Evolutionary conservation across 2,797 vertebrate species (phyloP), one percentile per base, ranked within the genome.

Genomic region (Xiphorhynchus erythropygius): DNA sequence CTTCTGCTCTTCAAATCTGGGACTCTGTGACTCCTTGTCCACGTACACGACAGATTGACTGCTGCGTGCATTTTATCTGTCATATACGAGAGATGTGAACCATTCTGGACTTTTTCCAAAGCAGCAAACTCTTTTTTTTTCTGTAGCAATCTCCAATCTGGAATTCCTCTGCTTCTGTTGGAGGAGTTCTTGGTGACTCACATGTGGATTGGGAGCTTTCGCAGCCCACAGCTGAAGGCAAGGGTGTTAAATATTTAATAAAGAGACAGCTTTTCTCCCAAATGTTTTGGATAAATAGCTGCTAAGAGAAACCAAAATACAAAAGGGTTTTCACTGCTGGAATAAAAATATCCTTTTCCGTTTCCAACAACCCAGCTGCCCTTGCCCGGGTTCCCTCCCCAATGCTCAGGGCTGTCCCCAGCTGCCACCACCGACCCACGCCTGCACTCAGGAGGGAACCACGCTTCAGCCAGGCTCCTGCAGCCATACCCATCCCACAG

Each of bases 201-300:
- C 89, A 93, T 44, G 93, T 96, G 95, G 89, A 94, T 88, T 95
- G 95, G 89, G 94, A 97, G 89, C 85, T 95, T 88, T 91, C 83
- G 93, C 95, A 97, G 83, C 95, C 94, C 87, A 94, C 95, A 91
- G 93, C 78, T 94, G 91, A 97, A 94, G 77, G 80, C 85, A 95
- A 94, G 93, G 74, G 67, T 93, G 91, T 93, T 97, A 94, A 97
- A 96, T 96, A 95, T 96, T 97, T 96, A 92, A 96, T 96, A 86
- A 30, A 93, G 87, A 96, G 83, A 94, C 94, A 96, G 85, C 80
- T 91, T 95, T 94, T 94, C 85, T 94, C 91, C 94, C 95, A 94
- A 94, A 94, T 90, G 93, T 96, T 96, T 95, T 79, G 83, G 89
- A 94, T 91, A 96, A 97, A 97, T 91, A 96, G 85, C 93, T 91